Percentiles rank a stretch among this genome's conserved stretches.
phyloP scores from a whole-genome alignment of 2,888 invertebrate genomes.

The Leptura quadrifasciata region DNA sequence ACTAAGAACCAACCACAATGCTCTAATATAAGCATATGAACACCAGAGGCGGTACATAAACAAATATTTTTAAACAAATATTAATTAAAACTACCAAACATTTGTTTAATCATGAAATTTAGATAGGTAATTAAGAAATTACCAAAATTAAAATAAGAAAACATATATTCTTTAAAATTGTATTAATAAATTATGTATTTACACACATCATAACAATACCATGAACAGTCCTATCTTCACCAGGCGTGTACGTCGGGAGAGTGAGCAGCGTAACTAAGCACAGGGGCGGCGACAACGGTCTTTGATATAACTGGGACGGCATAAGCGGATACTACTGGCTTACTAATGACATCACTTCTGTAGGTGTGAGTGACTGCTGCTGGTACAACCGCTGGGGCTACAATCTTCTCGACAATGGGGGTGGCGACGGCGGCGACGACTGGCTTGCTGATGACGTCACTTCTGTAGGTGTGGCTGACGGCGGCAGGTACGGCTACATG shows the following conservation, averaged over 20 bases:
- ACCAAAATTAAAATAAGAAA: too few species aligned
- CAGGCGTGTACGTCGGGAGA: background rate
- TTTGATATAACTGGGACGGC: background rate
- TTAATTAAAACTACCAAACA: too few species aligned
- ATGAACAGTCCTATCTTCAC: constrained; percentile 20
- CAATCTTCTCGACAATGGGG: constrained; percentile 41
- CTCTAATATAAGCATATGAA: too few species aligned
- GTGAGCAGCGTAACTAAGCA: background rate
- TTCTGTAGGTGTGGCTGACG: constrained; percentile 55
- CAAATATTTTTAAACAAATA: too few species aligned
- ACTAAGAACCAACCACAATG: too few species aligned
- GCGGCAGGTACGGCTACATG: constrained; percentile 47
- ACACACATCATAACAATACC: too few species aligned
- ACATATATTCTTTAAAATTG: too few species aligned
- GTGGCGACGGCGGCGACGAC: constrained; percentile 57
- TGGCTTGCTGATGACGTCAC: constrained; percentile 53
- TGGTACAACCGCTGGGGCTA: constrained; percentile 44
- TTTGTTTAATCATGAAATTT: too few species aligned
- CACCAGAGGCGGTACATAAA: too few species aligned
- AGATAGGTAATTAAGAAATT: too few species aligned
- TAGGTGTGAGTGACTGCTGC: constrained; percentile 60
- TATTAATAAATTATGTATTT: too few species aligned
- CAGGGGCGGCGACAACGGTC: background rate
- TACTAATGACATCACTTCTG: constrained; percentile 59
- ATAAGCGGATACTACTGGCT: constrained; percentile 50